phyloP scores from a whole-genome alignment of 1,140 invertebrate species.

The Ips nitidus region DNA sequence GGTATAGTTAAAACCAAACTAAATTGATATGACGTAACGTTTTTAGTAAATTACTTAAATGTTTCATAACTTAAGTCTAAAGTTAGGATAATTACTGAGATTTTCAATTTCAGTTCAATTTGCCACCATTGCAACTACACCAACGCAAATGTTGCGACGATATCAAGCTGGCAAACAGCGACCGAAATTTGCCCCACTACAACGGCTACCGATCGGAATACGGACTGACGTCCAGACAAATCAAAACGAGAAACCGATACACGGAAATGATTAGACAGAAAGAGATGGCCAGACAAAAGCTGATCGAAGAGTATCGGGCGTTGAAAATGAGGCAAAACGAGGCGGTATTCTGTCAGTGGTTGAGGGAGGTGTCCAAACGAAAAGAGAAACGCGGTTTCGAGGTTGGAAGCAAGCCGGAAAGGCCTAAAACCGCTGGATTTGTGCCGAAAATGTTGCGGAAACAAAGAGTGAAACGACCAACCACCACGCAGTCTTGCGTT shows the following conservation, averaged over 20 bases:
- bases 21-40: no score
- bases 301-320: conserved; percentile 45
- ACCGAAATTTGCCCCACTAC: conserved; percentile 47
- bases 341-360: conserved; percentile 49
- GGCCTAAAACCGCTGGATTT: conserved; percentile 45
- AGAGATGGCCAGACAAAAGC: conserved; percentile 41
- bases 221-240: conserved; percentile 45
- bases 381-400: conserved; percentile 12
- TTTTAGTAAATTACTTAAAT: no score
- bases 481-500: conserved; percentile 38
- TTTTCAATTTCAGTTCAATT: conserved; percentile 17
- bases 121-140: conserved; percentile 46
- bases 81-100: background rate
- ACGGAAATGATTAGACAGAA: conserved; percentile 42
- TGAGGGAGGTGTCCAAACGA: conserved; percentile 45
- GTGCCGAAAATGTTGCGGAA: conserved; percentile 26
- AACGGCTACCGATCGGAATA: conserved; percentile 49
- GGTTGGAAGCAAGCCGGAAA: background rate
- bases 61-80: no score
- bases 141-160: conserved; percentile 48
- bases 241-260: conserved; percentile 41
- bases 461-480: conserved; percentile 32
- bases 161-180: conserved; percentile 33
- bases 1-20: no score
- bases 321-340: conserved; percentile 49